Evolutionary conservation across 2,113 vertebrate species (phyloP).

Genomic region (Cathartes aura): DNA sequence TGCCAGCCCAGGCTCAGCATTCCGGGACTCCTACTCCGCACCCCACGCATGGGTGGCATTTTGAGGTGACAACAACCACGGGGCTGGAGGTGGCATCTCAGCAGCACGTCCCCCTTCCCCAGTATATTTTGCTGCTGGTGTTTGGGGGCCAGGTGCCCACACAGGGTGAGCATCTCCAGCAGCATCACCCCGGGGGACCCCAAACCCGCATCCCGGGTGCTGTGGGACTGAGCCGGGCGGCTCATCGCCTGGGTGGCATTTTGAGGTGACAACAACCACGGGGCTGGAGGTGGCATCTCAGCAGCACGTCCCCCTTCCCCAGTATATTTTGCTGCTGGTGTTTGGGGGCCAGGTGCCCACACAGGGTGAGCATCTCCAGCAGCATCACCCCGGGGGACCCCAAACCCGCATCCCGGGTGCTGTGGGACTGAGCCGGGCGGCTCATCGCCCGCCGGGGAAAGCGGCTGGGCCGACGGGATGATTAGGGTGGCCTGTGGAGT

Average conservation of each 20-base stretch:
- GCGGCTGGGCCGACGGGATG: not conserved
- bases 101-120: not conserved
- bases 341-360: not conserved
- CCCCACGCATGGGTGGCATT: accelerated
- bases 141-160: not conserved
- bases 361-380: too few relatives aligned
- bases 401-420: accelerated
- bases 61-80: not conserved
- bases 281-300: not conserved
- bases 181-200: not conserved
- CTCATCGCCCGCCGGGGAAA: accelerated
- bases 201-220: accelerated
- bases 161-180: too few relatives aligned
- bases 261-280: not conserved
- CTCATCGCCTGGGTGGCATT: accelerated
- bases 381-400: not conserved
- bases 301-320: not conserved
- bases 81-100: not conserved
- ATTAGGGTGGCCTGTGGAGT: constrained; percentile 29
- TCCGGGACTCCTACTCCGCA: accelerated
- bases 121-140: not conserved
- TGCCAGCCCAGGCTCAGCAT: not conserved
- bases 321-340: not conserved
- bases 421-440: not conserved
- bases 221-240: not conserved